Percentiles rank a stretch among this genome's conserved stretches.
Evolutionary conservation across 2,888 invertebrate species (phyloP).

Genomic region (Cheilosia pagana): DNA sequence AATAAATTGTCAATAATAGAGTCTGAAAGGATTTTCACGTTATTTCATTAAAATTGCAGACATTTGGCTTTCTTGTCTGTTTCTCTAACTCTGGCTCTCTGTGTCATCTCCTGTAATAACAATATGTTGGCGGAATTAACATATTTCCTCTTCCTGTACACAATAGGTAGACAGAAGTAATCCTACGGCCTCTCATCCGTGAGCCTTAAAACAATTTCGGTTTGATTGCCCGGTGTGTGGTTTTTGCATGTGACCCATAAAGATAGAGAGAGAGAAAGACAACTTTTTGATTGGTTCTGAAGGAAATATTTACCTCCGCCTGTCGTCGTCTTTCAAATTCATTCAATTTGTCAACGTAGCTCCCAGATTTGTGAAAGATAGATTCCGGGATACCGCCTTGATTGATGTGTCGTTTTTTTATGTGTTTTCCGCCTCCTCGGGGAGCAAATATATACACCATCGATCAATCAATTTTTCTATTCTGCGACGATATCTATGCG

Average conservation of each 20-base stretch:
- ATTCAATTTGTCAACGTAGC: slow-evolving; percentile 71
- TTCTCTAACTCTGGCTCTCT: slow-evolving; percentile 28
- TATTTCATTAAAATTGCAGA: slow-evolving; percentile 63
- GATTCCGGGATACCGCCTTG: slow-evolving; percentile 58
- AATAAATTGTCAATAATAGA: slow-evolving; percentile 65
- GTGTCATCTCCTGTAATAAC: slow-evolving; percentile 33
- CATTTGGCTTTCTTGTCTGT: slow-evolving; percentile 49
- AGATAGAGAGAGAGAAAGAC: neutral
- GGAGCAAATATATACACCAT: slow-evolving; percentile 40
- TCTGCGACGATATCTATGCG: slow-evolving; percentile 35
- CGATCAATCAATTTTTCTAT: slow-evolving; percentile 68
- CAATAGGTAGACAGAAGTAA: too few relatives aligned
- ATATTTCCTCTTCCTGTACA: slow-evolving; percentile 45
- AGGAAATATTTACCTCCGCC: slow-evolving; percentile 17
- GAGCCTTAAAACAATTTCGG: slow-evolving; percentile 23
- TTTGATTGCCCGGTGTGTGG: slow-evolving; percentile 5
- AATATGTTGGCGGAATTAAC: slow-evolving; percentile 48
- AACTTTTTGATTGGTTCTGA: slow-evolving; percentile 37
- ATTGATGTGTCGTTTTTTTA: slow-evolving; percentile 59
- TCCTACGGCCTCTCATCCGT: neutral
- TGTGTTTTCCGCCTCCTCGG: slow-evolving; percentile 34
- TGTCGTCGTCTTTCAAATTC: slow-evolving; percentile 46
- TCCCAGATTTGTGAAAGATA: slow-evolving; percentile 60
- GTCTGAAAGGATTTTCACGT: slow-evolving; percentile 63
- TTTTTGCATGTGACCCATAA: neutral